phyloP scores from a whole-genome alignment of 2,797 vertebrate genomes.

The Luscinia luscinia region DNA sequence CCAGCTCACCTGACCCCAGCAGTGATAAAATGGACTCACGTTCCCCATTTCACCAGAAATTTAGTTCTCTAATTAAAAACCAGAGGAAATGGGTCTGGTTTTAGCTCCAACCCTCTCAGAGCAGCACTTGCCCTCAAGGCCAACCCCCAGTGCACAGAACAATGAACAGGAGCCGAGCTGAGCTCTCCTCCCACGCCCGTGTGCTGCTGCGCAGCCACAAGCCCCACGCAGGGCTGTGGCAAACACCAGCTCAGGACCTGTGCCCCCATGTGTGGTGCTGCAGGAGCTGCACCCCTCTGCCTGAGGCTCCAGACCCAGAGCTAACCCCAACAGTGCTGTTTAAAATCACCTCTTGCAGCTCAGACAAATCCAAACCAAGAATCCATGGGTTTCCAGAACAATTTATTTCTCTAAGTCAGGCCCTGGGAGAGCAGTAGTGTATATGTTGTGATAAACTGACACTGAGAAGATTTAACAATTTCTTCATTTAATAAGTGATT shows the following conservation, averaged over 20 bases:
- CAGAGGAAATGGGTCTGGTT: not conserved
- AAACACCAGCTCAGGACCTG: not conserved
- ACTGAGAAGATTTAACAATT: slow-evolving; percentile 78
- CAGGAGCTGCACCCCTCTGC: not conserved
- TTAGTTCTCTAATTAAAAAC: not conserved
- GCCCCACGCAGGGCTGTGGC: not conserved
- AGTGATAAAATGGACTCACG: accelerated
- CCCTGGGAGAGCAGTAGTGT: slow-evolving; percentile 35
- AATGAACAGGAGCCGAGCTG: accelerated
- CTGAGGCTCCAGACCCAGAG: not conserved
- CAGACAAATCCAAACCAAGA: slow-evolving; percentile 62
- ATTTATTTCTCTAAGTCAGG: slow-evolving; percentile 66
- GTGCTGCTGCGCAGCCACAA: accelerated
- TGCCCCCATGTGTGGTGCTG: not conserved
- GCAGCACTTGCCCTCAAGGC: not conserved
- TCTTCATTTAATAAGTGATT: slow-evolving; percentile 82
- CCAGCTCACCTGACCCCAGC: not conserved
- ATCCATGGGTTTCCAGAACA: slow-evolving; percentile 56
- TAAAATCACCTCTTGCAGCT: not conserved
- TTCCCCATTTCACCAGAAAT: not conserved
- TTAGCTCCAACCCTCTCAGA: not conserved
- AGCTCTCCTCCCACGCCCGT: accelerated
- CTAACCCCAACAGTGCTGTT: not conserved
- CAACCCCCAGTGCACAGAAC: not conserved
- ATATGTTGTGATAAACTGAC: slow-evolving; percentile 68